phyloP scores from a whole-genome alignment of 2,797 vertebrate genomes.

The Craterocephalus amniculus region DNA sequence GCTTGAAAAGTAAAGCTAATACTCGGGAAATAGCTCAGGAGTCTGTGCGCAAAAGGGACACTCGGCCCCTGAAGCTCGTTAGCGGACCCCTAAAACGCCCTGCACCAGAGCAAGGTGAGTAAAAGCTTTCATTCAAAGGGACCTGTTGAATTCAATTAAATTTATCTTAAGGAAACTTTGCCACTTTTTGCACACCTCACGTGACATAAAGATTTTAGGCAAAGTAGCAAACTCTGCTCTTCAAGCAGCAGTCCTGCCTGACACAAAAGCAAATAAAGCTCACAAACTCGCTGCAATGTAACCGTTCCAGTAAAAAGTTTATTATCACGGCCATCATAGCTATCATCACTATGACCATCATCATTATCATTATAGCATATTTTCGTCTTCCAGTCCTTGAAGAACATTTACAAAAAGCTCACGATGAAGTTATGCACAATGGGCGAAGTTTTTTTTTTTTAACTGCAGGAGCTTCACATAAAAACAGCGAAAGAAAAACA shows the following conservation, averaged over 20 bases:
- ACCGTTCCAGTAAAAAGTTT: constrained; percentile 97
- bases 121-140: constrained; percentile 57
- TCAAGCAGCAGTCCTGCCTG: neutral
- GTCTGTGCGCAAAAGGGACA: constrained; percentile 83
- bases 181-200: constrained; percentile 5
- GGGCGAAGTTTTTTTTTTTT: constrained; percentile 79
- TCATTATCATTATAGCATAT: constrained; percentile 77
- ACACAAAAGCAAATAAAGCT: neutral
- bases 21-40: constrained; percentile 83
- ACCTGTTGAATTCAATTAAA: constrained; percentile 77
- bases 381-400: constrained; percentile 92
- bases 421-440: constrained; percentile 89
- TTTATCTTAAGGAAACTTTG: constrained; percentile 19
- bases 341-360: constrained; percentile 42
- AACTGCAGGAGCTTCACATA: constrained; percentile 79
- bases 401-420: constrained; percentile 87
- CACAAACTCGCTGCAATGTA: constrained; percentile 45
- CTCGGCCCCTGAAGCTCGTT: constrained; percentile 86
- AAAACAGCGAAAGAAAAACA: constrained; percentile 76
- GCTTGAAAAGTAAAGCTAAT: constrained; percentile 92
- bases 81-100: constrained; percentile 79
- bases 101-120: constrained; percentile 90
- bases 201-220: constrained; percentile 4
- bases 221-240: neutral
- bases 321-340: constrained; percentile 80